phyloP scores from a whole-genome alignment of 30 jellyfish, hydroid and myxozoan species.

The Turritopsis rubra region DNA sequence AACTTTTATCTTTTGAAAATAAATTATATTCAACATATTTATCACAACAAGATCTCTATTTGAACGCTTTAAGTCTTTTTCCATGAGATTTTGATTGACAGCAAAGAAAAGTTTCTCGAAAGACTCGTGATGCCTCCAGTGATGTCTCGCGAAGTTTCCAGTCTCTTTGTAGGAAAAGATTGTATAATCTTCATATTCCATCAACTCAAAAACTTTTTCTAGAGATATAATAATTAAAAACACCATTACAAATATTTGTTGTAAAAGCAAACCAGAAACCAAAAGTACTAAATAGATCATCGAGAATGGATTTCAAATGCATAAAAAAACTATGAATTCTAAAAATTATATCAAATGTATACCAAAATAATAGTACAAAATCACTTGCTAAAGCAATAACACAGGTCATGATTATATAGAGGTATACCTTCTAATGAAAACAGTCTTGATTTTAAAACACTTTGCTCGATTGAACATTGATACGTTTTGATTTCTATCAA shows the following conservation, averaged over 20 bases:
- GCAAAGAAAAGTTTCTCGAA: neutral
- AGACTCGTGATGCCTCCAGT: neutral
- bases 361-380: too few species aligned
- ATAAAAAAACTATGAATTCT: neutral
- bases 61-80: neutral
- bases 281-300: too few species aligned
- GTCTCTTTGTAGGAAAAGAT: neutral
- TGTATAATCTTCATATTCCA: neutral
- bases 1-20: neutral
- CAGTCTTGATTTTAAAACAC: neutral
- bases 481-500: neutral
- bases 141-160: neutral
- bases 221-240: too few species aligned
- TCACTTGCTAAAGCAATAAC: too few species aligned
- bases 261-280: too few species aligned
- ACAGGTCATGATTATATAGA: too few species aligned
- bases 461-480: neutral
- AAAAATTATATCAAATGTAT: too few species aligned
- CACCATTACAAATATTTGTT: too few species aligned
- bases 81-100: neutral
- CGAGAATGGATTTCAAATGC: neutral
- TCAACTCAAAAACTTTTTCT: neutral
- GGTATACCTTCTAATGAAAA: neutral
- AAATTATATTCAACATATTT: neutral
- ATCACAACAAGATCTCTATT: neutral